Conservation (phyloP, 2,888 invertebrate species). For the Chrysomela aeneicollis region DNA sequence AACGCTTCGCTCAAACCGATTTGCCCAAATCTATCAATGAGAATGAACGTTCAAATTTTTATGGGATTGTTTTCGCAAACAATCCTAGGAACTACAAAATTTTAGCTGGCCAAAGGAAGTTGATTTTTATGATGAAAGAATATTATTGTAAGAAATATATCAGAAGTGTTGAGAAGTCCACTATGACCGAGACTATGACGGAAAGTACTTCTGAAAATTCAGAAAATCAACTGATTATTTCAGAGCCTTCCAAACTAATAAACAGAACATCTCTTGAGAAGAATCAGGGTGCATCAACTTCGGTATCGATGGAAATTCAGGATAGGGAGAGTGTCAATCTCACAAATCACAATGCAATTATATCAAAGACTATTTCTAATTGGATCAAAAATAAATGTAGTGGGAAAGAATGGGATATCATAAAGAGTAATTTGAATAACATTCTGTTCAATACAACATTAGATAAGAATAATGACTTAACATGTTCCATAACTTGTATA, state of each 20-base stretch:
- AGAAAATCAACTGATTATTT: not conserved
- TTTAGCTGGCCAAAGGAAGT: not conserved
- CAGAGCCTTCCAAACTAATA: not conserved
- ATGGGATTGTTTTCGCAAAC: too few species aligned
- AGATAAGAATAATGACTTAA: conserved; percentile 1
- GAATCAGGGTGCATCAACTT: not conserved
- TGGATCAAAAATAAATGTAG: not conserved
- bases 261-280: not conserved
- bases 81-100: too few species aligned
- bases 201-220: not conserved
- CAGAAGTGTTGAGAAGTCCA: not conserved
- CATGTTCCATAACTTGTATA: conserved; percentile 1
- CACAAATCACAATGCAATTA: not conserved
- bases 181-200: not conserved
- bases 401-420: not conserved
- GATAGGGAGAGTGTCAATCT: not conserved
- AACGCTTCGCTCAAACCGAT: too few species aligned
- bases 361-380: not conserved
- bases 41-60: too few species aligned
- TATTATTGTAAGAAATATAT: not conserved
- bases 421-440: not conserved
- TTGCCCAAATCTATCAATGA: too few species aligned
- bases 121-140: not conserved
- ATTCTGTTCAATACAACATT: not conserved
- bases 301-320: not conserved